These are phyloP conservation scores for Pogona vitticeps DNA, from an alignment of 2,113 vertebrate species.

Conservation along the genomic window DNA sequence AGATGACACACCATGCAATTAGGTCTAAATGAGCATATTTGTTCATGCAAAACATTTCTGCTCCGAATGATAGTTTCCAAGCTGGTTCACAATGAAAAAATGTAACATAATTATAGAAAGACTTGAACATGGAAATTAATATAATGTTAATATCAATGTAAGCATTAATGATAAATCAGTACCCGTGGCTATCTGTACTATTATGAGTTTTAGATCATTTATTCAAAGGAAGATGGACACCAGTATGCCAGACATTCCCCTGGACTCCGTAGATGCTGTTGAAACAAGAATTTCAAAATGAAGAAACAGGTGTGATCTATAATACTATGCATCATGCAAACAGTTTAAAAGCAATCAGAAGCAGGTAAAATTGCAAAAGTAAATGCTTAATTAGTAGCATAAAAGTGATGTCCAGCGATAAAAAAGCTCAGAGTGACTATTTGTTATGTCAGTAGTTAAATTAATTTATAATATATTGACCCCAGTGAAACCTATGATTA, in stretches of 20 bases:
- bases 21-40: too few species aligned
- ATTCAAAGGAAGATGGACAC: neutral
- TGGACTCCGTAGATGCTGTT: neutral
- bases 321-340: neutral
- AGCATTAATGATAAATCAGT: neutral
- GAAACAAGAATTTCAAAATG: neutral
- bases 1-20: too few species aligned
- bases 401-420: neutral
- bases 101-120: too few species aligned
- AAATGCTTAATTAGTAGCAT: neutral
- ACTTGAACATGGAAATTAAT: too few species aligned
- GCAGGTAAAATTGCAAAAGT: neutral
- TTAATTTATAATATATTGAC: constrained; percentile 30
- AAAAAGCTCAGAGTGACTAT: neutral
- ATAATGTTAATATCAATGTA: too few species aligned
- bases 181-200: neutral
- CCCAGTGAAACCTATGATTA: constrained; percentile 1
- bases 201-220: neutral
- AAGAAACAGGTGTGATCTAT: neutral
- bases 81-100: too few species aligned
- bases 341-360: neutral
- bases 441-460: constrained; percentile 14
- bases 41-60: too few species aligned
- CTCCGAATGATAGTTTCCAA: too few species aligned
- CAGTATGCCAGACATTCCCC: neutral